These are phyloP conservation scores for Haemorhous mexicanus DNA, from an alignment of 2,113 vertebrate genomes.

Conservation along the genomic window DNA sequence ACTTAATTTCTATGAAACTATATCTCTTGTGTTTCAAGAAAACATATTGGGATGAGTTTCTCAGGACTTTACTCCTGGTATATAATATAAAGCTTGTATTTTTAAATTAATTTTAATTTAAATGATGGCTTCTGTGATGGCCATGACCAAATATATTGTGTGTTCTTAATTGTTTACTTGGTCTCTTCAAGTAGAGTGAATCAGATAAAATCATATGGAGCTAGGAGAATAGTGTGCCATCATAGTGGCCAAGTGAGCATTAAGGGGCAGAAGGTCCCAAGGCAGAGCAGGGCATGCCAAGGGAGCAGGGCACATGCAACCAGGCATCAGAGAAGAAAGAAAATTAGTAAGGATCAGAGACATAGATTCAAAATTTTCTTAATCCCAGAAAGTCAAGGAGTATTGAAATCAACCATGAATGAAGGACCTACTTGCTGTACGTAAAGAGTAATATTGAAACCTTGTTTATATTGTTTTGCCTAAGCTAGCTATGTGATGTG, in stretches of 20 bases:
- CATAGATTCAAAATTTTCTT: background rate
- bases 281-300: background rate
- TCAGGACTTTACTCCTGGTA: background rate
- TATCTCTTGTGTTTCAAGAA: constrained; percentile 23
- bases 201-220: background rate
- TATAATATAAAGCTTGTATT: background rate
- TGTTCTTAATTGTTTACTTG: background rate
- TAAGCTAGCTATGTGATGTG: background rate
- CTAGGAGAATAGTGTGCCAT: background rate
- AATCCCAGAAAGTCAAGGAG: background rate
- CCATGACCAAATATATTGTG: background rate
- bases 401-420: background rate
- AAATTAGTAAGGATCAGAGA: background rate
- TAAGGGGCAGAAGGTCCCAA: background rate
- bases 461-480: background rate
- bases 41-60: background rate
- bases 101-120: background rate
- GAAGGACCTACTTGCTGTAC: background rate
- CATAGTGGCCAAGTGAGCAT: background rate
- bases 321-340: background rate
- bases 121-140: background rate
- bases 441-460: background rate
- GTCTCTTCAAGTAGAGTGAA: background rate
- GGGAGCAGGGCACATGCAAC: background rate
- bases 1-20: background rate